Conservation (phyloP, 2,888 invertebrate genomes). For the Agriopis leucophaearia region DNA sequence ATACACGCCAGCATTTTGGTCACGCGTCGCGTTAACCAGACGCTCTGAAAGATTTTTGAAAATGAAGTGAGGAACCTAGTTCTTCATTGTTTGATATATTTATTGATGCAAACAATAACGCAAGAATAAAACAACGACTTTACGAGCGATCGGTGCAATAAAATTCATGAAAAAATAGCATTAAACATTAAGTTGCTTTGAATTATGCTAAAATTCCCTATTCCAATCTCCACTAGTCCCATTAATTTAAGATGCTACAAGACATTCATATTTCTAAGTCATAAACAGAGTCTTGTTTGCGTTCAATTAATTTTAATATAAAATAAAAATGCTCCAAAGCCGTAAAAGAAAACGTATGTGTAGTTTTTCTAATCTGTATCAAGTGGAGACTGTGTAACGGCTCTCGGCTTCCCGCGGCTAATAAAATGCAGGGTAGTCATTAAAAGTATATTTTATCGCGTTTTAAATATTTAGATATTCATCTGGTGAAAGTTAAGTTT, state of each 20-base stretch:
- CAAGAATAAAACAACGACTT: constrained; percentile 51
- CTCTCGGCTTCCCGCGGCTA: constrained; percentile 66
- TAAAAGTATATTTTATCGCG: constrained; percentile 84
- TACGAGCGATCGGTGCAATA: constrained; percentile 60
- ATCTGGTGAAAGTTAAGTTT: constrained; percentile 82
- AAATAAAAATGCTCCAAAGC: constrained; percentile 71
- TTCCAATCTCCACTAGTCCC: constrained; percentile 61
- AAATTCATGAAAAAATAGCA: constrained; percentile 71
- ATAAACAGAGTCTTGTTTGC: constrained; percentile 77
- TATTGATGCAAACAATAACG: too few relatives aligned
- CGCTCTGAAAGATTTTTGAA: too few relatives aligned
- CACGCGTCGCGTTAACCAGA: too few relatives aligned
- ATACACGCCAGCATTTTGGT: too few relatives aligned
- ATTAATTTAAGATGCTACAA: constrained; percentile 67
- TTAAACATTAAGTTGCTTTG: constrained; percentile 61
- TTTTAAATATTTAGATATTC: constrained; percentile 84
- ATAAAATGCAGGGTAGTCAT: constrained; percentile 80
- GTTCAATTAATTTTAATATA: constrained; percentile 80
- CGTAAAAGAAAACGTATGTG: constrained; percentile 75
- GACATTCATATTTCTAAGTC: constrained; percentile 63
- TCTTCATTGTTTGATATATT: constrained; percentile 13
- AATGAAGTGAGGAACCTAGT: too few relatives aligned
- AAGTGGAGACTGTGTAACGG: constrained; percentile 58
- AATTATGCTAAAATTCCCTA: constrained; percentile 68
- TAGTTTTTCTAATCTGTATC: constrained; percentile 79